A percentile compares a stretch with the other conserved stretches of the same genome.
Conservation (phyloP, 2,113 vertebrate species). For the Tretioscincus oriximinensis region DNA sequence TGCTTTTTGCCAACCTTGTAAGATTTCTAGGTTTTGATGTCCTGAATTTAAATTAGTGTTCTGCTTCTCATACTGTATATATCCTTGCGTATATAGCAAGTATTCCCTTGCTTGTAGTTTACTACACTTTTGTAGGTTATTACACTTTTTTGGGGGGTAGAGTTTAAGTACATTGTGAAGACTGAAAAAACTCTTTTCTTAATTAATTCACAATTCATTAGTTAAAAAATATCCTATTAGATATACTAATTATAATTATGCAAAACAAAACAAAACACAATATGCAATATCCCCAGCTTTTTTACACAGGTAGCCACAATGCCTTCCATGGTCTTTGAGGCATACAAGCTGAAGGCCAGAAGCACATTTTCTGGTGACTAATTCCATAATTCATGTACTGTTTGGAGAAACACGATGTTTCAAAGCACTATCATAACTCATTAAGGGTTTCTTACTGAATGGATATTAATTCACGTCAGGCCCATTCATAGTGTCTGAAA, state of each 20-base stretch:
- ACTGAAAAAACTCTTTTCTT: constrained; percentile 2
- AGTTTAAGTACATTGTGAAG: neutral
- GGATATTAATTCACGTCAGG: no score
- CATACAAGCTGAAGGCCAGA: neutral
- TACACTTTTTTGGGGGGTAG: constrained; percentile 7
- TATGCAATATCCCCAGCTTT: constrained; percentile 54
- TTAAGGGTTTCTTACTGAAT: no score
- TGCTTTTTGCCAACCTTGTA: constrained; percentile 17
- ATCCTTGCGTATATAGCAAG: constrained; percentile 2
- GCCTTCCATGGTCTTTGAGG: constrained; percentile 53
- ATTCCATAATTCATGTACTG: no score
- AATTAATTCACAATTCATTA: neutral
- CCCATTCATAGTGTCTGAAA: no score
- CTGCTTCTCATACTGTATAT: neutral
- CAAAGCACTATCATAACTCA: no score
- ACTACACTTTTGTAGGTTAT: neutral
- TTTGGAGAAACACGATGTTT: no score
- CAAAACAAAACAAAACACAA: constrained; percentile 55
- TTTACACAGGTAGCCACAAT: neutral
- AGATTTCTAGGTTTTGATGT: neutral
- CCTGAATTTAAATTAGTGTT: constrained; percentile 3
- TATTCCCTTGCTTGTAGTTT: neutral
- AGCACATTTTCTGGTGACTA: no score
- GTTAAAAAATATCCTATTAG: constrained; percentile 5
- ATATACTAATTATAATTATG: constrained; percentile 46